Evolutionary conservation across 2,888 invertebrate genomes (phyloP), one percentile per base, ranked within the genome.

Genomic region (Hemaris fuciformis): DNA sequence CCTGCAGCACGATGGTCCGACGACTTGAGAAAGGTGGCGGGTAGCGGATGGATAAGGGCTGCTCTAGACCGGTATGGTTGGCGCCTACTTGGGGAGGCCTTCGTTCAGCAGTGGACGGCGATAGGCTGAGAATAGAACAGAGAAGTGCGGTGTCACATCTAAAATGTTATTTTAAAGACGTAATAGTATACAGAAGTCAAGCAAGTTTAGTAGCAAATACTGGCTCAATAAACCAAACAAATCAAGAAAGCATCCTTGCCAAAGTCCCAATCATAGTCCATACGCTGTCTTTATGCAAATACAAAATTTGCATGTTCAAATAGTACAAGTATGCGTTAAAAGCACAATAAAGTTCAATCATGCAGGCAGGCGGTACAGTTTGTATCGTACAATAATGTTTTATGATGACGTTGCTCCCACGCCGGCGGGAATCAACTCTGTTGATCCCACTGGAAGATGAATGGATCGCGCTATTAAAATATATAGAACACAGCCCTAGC

Each of bases 261-360:
- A n/a, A 45, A 48, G 10, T 31, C 53, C 15, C 53, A 53, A 48
- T 48, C 48, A n/a, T 15, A 45, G 10, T 18, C 53, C 38, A 38
- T 38, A 10, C 38, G 10, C 31, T 6, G 15, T 48, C 27, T 48
- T n/a, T 53, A 18, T 25, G 25, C 53, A 53, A 18, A 31, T 18
- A 18, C 31, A 53, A 25, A 48, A 48, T 53, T 53, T 53, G 31
- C 53, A 53, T 53, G 53, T 53, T 53, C 73, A 74, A 72, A 74
- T 72, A 75, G 73, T 74, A 67, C 71, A 74, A 81, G 81, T 79
- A 79, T 74, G 79, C 76, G 75, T 74, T 79, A 83, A 83, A 83
- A 79, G 76, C 73, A 84, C 84, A 80, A 89, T 90, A 89, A 90
- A 89, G 85, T 90, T 89, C 88, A 89, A 89, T 90, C 88, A 88